Evolutionary conservation across 2,888 invertebrate species (phyloP).

Genomic region (Thumatha senex): DNA sequence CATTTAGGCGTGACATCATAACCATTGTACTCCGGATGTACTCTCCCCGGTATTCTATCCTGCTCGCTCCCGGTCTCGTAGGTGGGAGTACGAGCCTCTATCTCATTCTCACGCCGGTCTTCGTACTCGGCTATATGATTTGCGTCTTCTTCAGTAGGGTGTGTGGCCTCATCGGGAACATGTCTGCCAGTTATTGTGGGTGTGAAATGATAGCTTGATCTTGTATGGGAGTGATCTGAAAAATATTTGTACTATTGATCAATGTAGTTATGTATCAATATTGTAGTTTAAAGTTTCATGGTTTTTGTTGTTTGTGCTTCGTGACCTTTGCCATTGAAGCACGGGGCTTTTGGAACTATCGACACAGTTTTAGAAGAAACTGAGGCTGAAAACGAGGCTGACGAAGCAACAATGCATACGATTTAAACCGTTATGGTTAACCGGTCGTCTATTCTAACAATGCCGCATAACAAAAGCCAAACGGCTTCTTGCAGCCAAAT

Average conservation of each 20-base stretch:
- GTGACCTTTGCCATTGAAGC: no score
- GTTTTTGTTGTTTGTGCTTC: no score
- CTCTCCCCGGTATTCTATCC: slow-evolving; percentile 53
- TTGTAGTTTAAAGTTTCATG: no score
- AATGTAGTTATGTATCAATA: no score
- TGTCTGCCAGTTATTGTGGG: slow-evolving; percentile 59
- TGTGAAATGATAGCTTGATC: slow-evolving; percentile 58
- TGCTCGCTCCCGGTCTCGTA: slow-evolving; percentile 61
- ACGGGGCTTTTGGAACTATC: no score
- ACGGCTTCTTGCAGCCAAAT: no score
- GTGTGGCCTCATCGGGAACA: slow-evolving; percentile 57
- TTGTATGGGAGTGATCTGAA: slow-evolving; percentile 61
- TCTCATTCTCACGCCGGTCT: slow-evolving; percentile 57
- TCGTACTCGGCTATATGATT: slow-evolving; percentile 72
- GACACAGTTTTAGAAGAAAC: no score
- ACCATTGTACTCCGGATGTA: slow-evolving; percentile 71
- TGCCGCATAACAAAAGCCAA: no score
- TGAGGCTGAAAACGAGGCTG: no score
- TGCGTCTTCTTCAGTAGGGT: slow-evolving; percentile 78
- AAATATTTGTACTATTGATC: neutral
- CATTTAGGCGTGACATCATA: slow-evolving; percentile 75
- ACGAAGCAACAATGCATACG: no score
- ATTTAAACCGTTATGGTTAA: no score
- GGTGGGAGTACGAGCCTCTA: slow-evolving; percentile 63
- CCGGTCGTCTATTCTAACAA: no score